These are phyloP conservation scores for Condylura cristata DNA, from an alignment of 2,113 vertebrate species.

Conservation along the genomic window DNA sequence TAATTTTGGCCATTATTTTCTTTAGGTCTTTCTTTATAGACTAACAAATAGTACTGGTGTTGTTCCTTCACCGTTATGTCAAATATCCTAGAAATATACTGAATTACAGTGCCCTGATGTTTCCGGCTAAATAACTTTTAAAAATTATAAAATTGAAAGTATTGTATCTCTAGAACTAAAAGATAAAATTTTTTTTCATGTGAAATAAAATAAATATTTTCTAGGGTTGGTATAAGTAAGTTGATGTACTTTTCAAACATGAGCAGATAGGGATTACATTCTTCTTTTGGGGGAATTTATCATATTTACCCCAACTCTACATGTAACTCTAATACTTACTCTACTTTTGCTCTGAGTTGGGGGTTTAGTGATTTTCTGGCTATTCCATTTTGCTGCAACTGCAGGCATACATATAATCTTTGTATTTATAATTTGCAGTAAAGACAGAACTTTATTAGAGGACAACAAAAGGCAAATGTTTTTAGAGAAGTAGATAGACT, in stretches of 20 bases:
- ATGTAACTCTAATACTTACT: not conserved
- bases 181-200: not conserved
- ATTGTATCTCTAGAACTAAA: not conserved
- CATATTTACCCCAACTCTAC: not conserved
- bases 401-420: too few relatives aligned
- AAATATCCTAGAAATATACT: constrained; percentile 58
- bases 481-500: not conserved
- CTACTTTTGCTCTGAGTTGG: not conserved
- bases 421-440: not conserved
- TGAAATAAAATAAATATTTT: not conserved
- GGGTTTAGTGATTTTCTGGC: not conserved
- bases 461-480: not conserved
- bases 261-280: not conserved
- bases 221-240: not conserved
- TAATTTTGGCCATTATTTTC: constrained; percentile 76
- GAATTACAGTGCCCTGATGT: constrained; percentile 46
- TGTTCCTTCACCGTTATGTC: constrained; percentile 60
- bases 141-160: constrained; percentile 39
- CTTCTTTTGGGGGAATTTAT: not conserved
- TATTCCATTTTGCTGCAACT: not conserved
- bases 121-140: constrained; percentile 62
- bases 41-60: constrained; percentile 63
- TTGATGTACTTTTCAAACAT: not conserved
- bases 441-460: not conserved
- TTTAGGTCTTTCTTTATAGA: constrained; percentile 66